Evolutionary conservation across 2,113 vertebrate genomes (phyloP).

Genomic region (Cinclus cinclus): DNA sequence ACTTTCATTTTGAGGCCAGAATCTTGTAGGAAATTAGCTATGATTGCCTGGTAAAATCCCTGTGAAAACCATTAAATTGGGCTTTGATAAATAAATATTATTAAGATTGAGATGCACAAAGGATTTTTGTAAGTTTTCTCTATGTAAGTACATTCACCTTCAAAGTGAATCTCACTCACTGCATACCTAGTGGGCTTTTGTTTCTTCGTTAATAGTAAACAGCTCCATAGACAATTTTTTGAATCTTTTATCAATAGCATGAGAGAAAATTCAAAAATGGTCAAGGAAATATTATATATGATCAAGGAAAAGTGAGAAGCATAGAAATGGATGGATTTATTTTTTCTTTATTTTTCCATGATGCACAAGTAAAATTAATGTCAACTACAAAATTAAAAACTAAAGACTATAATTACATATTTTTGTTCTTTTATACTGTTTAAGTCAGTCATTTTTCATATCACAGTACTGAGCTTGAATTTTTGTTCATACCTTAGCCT

Average conservation of each 20-base stretch:
- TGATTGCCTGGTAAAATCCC: background rate
- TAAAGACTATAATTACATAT: fast-evolving
- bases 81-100: background rate
- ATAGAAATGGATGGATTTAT: background rate
- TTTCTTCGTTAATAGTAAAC: background rate
- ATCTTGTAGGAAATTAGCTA: background rate
- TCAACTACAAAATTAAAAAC: background rate
- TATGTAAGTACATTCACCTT: background rate
- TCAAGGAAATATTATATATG: background rate
- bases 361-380: background rate
- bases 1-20: background rate
- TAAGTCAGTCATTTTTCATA: background rate
- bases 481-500: background rate
- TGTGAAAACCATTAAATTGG: background rate
- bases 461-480: background rate
- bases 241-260: fast-evolving
- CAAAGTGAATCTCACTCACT: background rate
- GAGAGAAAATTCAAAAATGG: background rate
- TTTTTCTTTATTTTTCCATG: background rate
- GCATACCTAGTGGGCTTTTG: background rate
- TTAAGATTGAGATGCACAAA: background rate
- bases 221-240: background rate
- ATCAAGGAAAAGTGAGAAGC: background rate
- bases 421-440: background rate
- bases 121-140: background rate